Evolutionary conservation across 1,140 invertebrate species (phyloP), one percentile per base, ranked within the genome.

Genomic region (Ptiloglossa arizonensis): DNA sequence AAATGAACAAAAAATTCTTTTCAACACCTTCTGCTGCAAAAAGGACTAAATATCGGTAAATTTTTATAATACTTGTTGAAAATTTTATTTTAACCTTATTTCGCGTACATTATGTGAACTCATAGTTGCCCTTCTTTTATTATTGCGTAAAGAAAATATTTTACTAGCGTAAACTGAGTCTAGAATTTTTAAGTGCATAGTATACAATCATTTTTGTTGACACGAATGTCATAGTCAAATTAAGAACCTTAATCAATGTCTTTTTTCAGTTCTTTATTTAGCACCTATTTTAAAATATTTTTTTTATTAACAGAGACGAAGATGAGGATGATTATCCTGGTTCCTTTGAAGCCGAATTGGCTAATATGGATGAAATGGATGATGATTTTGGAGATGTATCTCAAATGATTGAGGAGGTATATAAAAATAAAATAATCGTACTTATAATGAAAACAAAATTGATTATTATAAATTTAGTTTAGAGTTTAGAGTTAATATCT

Each of bases 321-420:
- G 74, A 83, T 38, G 91, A 93, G 0, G 94, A 95, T 64, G 94
- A 95, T 73, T 93, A 94, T 67, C 91, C 93, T 6, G 92, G 93
- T 54, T 93, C 89, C 59, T 95, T 95, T 89, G 95, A 95, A 89
- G 93, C 94, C 0, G 94, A 94, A 80, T 86, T 95, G 72, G 94
- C 94, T 29, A 92, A 89, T 15, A 95, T 95, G 93, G 92, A 93
- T 79, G 87, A 92, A 69, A 94, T 94, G 78, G 92, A 93, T 75
- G 93, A 94, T 81, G 87, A 93, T 60, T 85, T 94, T 70, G 81
- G 93, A 57, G 94, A 93, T 48, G 87, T 88, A 11, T 79, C 84
- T 56, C 79, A 89, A 56, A 67, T 84, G 62, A 66, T 78, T 56
- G 90, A 87, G 80, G 87, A 91, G 79, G 90, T 92, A 82, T 74